These are phyloP conservation scores for Caenorhabditis becei DNA, from an alignment of 2,888 invertebrate species.

Conservation along the genomic window DNA sequence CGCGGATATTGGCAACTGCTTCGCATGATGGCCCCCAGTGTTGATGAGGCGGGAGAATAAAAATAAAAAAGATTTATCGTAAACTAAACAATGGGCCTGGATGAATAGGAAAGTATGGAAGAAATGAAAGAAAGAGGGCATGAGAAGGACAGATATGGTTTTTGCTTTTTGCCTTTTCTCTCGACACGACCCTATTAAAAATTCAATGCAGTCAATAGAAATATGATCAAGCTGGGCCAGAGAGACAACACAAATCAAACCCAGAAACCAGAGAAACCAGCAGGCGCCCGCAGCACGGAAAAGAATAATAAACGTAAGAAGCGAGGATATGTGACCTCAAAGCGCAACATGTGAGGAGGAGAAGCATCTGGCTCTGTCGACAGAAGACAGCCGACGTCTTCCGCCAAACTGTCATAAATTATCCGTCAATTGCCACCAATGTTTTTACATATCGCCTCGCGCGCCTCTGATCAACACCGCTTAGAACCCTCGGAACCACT, in stretches of 20 bases:
- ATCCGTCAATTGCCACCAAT: constrained; percentile 51
- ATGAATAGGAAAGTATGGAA: neutral
- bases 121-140: too few relatives aligned
- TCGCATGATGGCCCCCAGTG: constrained; percentile 4
- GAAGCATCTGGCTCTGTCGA: constrained; percentile 57
- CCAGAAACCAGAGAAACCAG: neutral
- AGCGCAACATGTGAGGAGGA: constrained; percentile 46
- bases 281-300: neutral
- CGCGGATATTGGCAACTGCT: constrained; percentile 21
- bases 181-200: neutral
- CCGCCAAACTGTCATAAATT: constrained; percentile 60
- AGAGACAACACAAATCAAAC: neutral
- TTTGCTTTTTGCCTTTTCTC: neutral
- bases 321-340: constrained; percentile 36
- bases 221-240: neutral
- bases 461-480: constrained; percentile 32
- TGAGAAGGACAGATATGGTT: too few relatives aligned
- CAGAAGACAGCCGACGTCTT: constrained; percentile 29
- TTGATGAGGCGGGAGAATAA: neutral
- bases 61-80: constrained; percentile 35
- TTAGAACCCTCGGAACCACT: constrained; percentile 1
- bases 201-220: neutral
- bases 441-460: constrained; percentile 42
- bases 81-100: neutral
- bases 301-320: constrained; percentile 14